These are phyloP conservation scores for Schlechtendalia chinensis DNA, from an alignment of 1,140 invertebrate species.

Conservation along the genomic window DNA sequence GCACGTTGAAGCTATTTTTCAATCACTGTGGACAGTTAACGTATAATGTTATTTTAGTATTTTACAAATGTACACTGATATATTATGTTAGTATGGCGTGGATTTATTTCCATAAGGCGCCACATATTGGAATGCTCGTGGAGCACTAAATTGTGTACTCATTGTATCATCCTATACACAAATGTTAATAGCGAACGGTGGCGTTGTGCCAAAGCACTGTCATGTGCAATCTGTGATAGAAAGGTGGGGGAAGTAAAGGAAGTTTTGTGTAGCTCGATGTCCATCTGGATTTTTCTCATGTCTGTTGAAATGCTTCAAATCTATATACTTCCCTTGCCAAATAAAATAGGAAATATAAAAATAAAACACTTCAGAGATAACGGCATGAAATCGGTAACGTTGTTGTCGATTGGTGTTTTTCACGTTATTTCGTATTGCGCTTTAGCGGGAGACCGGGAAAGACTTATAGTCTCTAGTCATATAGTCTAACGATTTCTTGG, in stretches of 20 bases:
- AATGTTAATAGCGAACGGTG: too few species aligned
- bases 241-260: not conserved
- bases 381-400: not conserved
- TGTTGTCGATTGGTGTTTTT: not conserved
- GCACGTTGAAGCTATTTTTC: not conserved
- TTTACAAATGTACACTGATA: not conserved
- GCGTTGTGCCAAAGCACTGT: not conserved
- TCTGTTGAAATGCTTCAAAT: not conserved
- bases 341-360: not conserved
- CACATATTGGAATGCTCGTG: not conserved
- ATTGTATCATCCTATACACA: not conserved
- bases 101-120: not conserved
- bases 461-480: too few species aligned
- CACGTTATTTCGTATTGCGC: not conserved
- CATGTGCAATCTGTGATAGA: not conserved
- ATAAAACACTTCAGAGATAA: not conserved
- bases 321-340: not conserved
- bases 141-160: not conserved
- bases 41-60: not conserved
- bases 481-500: not conserved
- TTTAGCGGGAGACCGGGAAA: not conserved
- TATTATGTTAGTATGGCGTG: not conserved
- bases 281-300: not conserved
- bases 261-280: conserved; percentile 28
- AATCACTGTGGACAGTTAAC: not conserved